phyloP scores from a whole-genome alignment of 2,888 invertebrate genomes.

The Dugesia japonica region DNA sequence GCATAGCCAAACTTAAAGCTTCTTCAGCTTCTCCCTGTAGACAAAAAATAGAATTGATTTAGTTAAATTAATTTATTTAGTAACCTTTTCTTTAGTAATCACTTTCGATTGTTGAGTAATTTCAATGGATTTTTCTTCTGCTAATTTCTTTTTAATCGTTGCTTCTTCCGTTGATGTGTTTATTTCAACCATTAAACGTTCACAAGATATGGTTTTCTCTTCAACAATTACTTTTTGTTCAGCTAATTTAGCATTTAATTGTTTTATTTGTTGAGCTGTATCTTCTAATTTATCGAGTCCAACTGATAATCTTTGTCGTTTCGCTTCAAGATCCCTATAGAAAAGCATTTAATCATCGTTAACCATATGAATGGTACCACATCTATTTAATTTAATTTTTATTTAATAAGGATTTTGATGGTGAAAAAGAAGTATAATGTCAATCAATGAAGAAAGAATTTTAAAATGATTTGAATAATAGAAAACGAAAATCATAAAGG shows the following conservation, averaged over 20 bases:
- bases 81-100: constrained; percentile 32
- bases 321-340: background rate
- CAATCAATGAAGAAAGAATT: too few species aligned
- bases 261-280: constrained; percentile 32
- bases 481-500: too few species aligned
- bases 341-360: too few species aligned
- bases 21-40: constrained; percentile 26
- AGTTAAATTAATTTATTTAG: background rate
- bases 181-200: constrained; percentile 32
- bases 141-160: constrained; percentile 30
- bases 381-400: background rate
- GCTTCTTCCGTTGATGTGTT: constrained; percentile 31
- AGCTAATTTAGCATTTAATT: constrained; percentile 32
- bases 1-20: constrained; percentile 33
- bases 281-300: constrained; percentile 35
- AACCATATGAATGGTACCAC: too few species aligned
- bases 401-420: background rate
- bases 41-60: too few species aligned
- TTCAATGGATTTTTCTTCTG: constrained; percentile 31
- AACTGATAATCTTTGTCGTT: constrained; percentile 32
- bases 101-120: constrained; percentile 32
- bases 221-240: constrained; percentile 34
- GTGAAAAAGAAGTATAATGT: too few species aligned
- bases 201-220: constrained; percentile 34
- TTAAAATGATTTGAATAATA: too few species aligned